Evolutionary conservation across 2,888 invertebrate genomes (phyloP).

Genomic region (Thyatira batis): DNA sequence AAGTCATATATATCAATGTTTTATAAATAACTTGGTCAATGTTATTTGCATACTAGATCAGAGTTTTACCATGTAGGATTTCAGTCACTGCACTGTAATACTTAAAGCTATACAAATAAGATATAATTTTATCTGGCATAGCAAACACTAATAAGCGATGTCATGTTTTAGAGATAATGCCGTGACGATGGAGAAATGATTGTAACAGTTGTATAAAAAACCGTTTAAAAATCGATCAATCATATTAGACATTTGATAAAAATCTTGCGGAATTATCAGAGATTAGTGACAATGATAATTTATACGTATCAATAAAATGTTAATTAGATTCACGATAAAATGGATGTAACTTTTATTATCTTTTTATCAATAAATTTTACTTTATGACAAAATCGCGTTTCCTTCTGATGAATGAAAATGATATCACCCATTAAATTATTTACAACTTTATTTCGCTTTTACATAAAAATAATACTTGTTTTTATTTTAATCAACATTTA

Average conservation of each 20-base stretch:
- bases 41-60: background rate
- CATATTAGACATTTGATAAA: constrained; percentile 32
- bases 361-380: constrained; percentile 9
- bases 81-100: background rate
- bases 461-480: constrained; percentile 75
- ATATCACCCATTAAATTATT: constrained; percentile 37
- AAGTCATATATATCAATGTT: background rate
- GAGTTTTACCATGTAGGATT: background rate
- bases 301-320: background rate
- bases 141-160: background rate
- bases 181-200: background rate
- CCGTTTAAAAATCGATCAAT: constrained; percentile 63
- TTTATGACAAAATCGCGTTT: too few relatives aligned
- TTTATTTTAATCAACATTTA: constrained; percentile 50
- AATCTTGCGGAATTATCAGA: constrained; percentile 9
- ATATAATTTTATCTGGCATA: background rate
- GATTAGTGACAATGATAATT: background rate
- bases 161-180: background rate
- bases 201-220: constrained; percentile 20
- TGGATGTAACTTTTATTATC: constrained; percentile 17
- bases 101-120: background rate
- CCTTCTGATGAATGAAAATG: background rate
- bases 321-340: background rate
- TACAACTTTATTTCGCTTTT: constrained; percentile 59
- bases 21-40: background rate